Conservation (phyloP, 2,888 invertebrate genomes). For the Metellina segmentata region DNA sequence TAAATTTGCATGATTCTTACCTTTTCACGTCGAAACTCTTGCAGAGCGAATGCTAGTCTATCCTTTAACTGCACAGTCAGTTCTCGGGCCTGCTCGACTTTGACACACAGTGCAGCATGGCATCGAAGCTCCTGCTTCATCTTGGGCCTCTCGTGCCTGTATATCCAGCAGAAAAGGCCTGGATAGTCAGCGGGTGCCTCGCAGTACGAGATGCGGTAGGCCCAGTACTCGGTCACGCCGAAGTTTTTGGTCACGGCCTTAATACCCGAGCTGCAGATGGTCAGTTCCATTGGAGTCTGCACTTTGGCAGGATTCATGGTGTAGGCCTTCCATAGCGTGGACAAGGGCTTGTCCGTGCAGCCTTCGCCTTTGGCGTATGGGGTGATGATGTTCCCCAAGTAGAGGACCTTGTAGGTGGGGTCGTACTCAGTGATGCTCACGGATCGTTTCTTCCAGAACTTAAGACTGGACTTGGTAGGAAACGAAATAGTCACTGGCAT, state of each 20-base stretch:
- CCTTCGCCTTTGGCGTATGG: constrained; percentile 95
- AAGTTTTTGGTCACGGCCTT: constrained; percentile 98
- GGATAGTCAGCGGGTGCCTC: constrained; percentile 96
- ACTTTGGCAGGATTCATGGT: constrained; percentile 38
- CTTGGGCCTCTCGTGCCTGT: constrained; percentile 92
- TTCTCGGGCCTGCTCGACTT: constrained; percentile 84
- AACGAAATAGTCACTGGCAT: constrained; percentile 68
- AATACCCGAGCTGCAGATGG: constrained; percentile 94
- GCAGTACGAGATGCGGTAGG: constrained; percentile 96
- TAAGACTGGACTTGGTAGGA: constrained; percentile 54
- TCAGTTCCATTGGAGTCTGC: constrained; percentile 95
- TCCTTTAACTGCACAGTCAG: constrained; percentile 85
- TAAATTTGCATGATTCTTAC: constrained; percentile 83
- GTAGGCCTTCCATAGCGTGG: constrained; percentile 98
- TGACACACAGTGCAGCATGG: constrained; percentile 97
- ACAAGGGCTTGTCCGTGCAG: constrained; percentile 93
- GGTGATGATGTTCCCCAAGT: constrained; percentile 98
- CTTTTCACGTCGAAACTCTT: constrained; percentile 97
- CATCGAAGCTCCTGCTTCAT: constrained; percentile 97
- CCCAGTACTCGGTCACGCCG: constrained; percentile 98
- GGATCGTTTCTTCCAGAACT: constrained; percentile 77
- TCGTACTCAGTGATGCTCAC: constrained; percentile 96
- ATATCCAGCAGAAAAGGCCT: constrained; percentile 85
- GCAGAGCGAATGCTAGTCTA: constrained; percentile 85
- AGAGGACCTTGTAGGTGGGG: constrained; percentile 96